phyloP scores from a whole-genome alignment of 1,140 invertebrate genomes.

The Drosophila carrolli region DNA sequence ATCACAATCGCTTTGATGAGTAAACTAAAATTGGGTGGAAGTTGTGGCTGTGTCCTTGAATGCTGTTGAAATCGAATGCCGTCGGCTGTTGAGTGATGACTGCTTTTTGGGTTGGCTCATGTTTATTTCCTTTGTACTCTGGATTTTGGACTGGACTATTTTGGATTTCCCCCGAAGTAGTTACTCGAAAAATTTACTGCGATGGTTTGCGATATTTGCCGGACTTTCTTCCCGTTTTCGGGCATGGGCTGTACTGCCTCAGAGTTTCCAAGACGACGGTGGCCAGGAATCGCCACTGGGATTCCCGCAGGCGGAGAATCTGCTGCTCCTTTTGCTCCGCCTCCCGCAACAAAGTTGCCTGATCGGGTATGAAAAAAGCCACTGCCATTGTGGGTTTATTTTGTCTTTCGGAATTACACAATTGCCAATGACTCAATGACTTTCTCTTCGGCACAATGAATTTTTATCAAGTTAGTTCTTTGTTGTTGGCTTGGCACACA shows the following conservation, averaged over 20 bases:
- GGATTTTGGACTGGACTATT: constrained; percentile 48
- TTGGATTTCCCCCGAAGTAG: constrained; percentile 23
- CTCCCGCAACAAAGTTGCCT: constrained; percentile 67
- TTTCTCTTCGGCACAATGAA: constrained; percentile 74
- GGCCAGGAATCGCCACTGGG: constrained; percentile 71
- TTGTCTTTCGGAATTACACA: constrained; percentile 71
- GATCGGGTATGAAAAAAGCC: constrained; percentile 78
- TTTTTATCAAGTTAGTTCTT: constrained; percentile 68
- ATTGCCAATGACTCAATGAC: constrained; percentile 72
- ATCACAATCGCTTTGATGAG: constrained; percentile 84
- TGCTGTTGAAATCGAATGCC: constrained; percentile 38
- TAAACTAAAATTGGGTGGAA: constrained; percentile 55
- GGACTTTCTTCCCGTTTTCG: constrained; percentile 60
- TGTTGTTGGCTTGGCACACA: constrained; percentile 45
- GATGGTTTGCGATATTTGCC: constrained; percentile 73
- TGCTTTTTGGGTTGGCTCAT: constrained; percentile 30
- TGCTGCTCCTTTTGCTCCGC: constrained; percentile 73
- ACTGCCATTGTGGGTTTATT: constrained; percentile 66
- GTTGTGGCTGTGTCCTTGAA: constrained; percentile 20
- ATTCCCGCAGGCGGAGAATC: constrained; percentile 62
- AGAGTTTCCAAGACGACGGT: constrained; percentile 68
- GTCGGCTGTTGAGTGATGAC: constrained; percentile 37
- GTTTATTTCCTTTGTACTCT: constrained; percentile 48
- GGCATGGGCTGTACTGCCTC: constrained; percentile 62
- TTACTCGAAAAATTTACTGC: constrained; percentile 40